Base-by-base conservation (phyloP, 1,140 invertebrate species). In the Lordiphosa collinella region DNA sequence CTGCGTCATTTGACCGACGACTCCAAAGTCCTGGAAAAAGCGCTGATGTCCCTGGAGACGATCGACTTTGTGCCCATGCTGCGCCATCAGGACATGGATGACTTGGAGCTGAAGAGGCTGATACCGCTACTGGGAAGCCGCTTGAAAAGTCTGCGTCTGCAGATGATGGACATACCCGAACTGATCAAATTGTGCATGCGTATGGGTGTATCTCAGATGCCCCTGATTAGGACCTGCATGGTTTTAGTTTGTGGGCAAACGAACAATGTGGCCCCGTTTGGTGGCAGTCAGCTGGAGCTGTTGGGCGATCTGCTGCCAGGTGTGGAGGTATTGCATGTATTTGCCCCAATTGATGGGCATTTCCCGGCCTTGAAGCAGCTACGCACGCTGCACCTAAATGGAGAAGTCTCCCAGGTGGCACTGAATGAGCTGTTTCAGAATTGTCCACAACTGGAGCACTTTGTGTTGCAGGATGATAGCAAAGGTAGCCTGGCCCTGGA, bases 351-450 rank as follows among this genome's bases (percentile, higher is more conserved):
- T 8, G 12, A 31, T 10, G 14, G 8, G 3, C 7, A 16, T 0
- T 64, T 74, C 14, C 72, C 72, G 3, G 13, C 32, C 0, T 14
- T 79, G 18, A 2, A 1, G 4, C 35, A 37, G 5, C 13, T 73
- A 9, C 38, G 14, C 7, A 16, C 9, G 0, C 6, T 78, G 9
- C 13, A 41, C 25, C 34, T 68, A 5, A 16, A 53, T 5, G 16
- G 25, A 0, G 48, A 16, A 9, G 25, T 13, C 0, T 13, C 18
- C 1, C 54, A 68, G 14, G 4, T 4, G 1, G 35, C 38, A 7
- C 12, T 78, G 32, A 47, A 53, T 0, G 32, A 68, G 1, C 10
- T 73, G 9, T 68, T 78, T 18, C 2, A 7, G 0, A 40, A 43
- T n/a, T 73, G 62, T n/a, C 38, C 51, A 0, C 36, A 32, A 7